phyloP scores from a whole-genome alignment of 2,888 invertebrate species.

The Stenolophus ochropezus region DNA sequence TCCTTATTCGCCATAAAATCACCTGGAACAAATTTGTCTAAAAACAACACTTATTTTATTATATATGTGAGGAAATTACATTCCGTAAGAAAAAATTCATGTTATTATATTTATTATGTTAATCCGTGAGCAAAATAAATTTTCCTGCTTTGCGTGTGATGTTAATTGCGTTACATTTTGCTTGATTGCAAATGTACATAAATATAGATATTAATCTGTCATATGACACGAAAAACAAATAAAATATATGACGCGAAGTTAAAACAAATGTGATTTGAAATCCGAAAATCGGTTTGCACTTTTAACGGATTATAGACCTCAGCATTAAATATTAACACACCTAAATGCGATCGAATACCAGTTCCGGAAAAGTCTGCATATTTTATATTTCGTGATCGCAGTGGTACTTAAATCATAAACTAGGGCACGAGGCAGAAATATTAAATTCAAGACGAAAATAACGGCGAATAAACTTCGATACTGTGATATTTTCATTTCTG shows the following conservation, averaged over 20 bases:
- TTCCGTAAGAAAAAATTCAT: too few relatives aligned
- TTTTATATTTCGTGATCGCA: not conserved
- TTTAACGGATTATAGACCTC: conserved; percentile 7
- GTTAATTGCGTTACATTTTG: not conserved
- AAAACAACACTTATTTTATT: too few relatives aligned
- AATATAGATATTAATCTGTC: not conserved
- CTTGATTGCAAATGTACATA: not conserved
- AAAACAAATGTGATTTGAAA: not conserved
- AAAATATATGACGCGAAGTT: not conserved
- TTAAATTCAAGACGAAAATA: not conserved
- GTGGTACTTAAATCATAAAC: not conserved
- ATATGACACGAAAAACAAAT: not conserved
- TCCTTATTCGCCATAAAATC: too few relatives aligned
- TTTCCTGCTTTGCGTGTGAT: not conserved
- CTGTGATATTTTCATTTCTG: not conserved
- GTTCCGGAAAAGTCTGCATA: conserved; percentile 2
- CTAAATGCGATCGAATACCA: conserved; percentile 5
- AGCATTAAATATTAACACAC: not conserved
- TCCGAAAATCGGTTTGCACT: not conserved
- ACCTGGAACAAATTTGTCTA: too few relatives aligned
- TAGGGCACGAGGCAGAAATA: not conserved
- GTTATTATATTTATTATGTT: not conserved
- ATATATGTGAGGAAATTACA: too few relatives aligned
- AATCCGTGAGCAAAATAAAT: not conserved
- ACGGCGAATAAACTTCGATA: not conserved